Base-by-base conservation (phyloP, 2,113 vertebrate species). In the Ranitomeya variabilis region DNA sequence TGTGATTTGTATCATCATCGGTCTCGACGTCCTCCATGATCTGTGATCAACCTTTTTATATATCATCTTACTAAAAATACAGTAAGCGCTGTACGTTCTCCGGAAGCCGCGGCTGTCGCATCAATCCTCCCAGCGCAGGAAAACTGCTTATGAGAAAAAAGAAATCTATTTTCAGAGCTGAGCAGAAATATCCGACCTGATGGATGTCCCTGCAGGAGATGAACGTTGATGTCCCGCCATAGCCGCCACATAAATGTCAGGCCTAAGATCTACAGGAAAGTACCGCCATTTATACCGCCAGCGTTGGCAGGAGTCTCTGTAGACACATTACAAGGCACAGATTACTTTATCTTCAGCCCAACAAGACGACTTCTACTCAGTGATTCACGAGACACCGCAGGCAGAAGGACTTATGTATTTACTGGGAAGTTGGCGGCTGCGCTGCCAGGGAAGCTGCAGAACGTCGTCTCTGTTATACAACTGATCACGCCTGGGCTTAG, bases 371-470 rank as follows among this genome's bases (percentile, higher is more conserved):
- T 86, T 91, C 91, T 90, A 21, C 89, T 21, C 86, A 79, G 78
- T 88, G 90, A 91, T 90, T n/a, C 71, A 87, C 57, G 59, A 31
- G 76, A 83, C 59, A 89, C 91, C 82, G 16, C 26, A 55, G 85
- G 82, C 55, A 90, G 86, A 67, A 88, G 10, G 21, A 87, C 74
- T 90, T 89, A 78, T 86, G 12, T 92, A 90, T 91, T 91, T 91
- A 89, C 54, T 78, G 82, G 67, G 62, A 91, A 90, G 90, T 8
- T 7, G 8, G 62, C 91, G 90, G 67, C 90, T 87, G 82, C 37
- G 1, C 89, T 90, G 89, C 91, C 82, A 89, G 88, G n/a, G n/a
- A 69, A 26, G 66, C 66, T 13, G n/a, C n/a, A 69, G 66, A 69
- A 3, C 66, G 26, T 69, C 11, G 11, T 11, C 66, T 26, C n/a